Evolutionary conservation across 2,113 vertebrate genomes (phyloP).

Genomic region (Syngnathus floridae): DNA sequence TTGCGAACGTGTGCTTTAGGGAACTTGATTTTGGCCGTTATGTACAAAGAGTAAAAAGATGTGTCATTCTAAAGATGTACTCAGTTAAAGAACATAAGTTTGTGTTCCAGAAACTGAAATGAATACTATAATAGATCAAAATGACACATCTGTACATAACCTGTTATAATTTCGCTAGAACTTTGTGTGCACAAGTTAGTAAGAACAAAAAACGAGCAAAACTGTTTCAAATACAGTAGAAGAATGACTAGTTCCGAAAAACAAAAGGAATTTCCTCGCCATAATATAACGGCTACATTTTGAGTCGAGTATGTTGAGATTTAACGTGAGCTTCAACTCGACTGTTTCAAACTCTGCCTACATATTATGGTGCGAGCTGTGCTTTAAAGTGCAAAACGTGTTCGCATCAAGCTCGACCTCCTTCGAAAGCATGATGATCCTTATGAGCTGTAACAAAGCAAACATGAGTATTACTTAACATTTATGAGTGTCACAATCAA

Average conservation of each 20-base stretch:
- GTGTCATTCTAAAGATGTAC: conserved; percentile 22
- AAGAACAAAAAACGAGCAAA: conserved; percentile 28
- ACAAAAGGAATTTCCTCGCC: conserved; percentile 9
- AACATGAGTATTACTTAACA: conserved; percentile 1
- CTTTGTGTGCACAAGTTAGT: conserved; percentile 29
- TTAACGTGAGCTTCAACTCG: conserved; percentile 8
- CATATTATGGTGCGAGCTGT: conserved; percentile 19
- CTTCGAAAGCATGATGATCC: conserved; percentile 95
- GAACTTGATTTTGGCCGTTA: conserved; percentile 31
- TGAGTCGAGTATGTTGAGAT: conserved; percentile 23
- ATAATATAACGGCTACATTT: conserved; percentile 19
- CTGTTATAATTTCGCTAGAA: conserved; percentile 13
- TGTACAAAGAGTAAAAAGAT: conserved; percentile 28
- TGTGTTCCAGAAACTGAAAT: conserved; percentile 27
- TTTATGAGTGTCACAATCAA: neutral
- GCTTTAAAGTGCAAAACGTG: conserved; percentile 55
- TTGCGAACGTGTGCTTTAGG: neutral
- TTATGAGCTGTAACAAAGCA: conserved; percentile 80
- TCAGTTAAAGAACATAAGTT: conserved; percentile 18
- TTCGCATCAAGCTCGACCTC: conserved; percentile 80
- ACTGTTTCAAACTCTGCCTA: conserved; percentile 16
- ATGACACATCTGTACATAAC: conserved; percentile 29
- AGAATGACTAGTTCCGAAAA: conserved; percentile 18
- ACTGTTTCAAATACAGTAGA: conserved; percentile 10
- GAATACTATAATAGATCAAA: conserved; percentile 19